These are phyloP conservation scores for Lepisosteus oculatus DNA, from an alignment of 2,113 vertebrate genomes.

Conservation along the genomic window DNA sequence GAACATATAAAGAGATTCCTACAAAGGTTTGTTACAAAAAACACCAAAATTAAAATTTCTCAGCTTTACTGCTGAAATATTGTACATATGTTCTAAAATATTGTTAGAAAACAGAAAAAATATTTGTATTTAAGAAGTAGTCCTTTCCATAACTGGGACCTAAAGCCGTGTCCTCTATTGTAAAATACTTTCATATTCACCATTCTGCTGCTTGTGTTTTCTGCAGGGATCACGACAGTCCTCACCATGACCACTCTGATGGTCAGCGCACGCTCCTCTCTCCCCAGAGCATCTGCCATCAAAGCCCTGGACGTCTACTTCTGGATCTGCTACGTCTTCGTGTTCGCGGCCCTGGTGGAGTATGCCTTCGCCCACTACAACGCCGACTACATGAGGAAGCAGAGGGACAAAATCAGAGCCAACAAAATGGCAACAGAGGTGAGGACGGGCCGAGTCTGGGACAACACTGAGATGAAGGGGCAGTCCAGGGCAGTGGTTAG, in stretches of 20 bases:
- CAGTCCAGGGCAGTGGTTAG: too few relatives aligned
- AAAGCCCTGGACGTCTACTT: constrained; percentile 96
- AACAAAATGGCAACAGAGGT: constrained; percentile 77
- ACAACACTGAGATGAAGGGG: too few relatives aligned
- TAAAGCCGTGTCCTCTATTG: too few relatives aligned
- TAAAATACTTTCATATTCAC: background rate
- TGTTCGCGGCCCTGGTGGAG: constrained; percentile 92
- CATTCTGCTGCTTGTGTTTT: background rate
- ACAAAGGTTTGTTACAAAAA: too few relatives aligned
- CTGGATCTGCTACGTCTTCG: constrained; percentile 98
- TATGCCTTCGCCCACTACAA: constrained; percentile 97
- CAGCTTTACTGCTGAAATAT: too few relatives aligned
- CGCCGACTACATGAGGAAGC: constrained; percentile 91
- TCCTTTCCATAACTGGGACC: too few relatives aligned
- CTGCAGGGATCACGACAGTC: constrained; percentile 90
- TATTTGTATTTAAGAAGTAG: too few relatives aligned
- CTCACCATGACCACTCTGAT: constrained; percentile 97
- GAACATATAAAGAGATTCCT: too few relatives aligned
- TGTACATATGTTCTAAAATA: too few relatives aligned
- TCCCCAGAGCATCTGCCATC: constrained; percentile 91
- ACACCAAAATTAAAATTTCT: too few relatives aligned
- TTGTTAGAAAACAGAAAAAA: too few relatives aligned
- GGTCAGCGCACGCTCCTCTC: constrained; percentile 90
- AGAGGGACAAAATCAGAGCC: constrained; percentile 84
- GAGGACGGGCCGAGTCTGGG: constrained; percentile 8